phyloP scores from a whole-genome alignment of 2,797 vertebrate species.

The Percopsis omiscomaycus region DNA sequence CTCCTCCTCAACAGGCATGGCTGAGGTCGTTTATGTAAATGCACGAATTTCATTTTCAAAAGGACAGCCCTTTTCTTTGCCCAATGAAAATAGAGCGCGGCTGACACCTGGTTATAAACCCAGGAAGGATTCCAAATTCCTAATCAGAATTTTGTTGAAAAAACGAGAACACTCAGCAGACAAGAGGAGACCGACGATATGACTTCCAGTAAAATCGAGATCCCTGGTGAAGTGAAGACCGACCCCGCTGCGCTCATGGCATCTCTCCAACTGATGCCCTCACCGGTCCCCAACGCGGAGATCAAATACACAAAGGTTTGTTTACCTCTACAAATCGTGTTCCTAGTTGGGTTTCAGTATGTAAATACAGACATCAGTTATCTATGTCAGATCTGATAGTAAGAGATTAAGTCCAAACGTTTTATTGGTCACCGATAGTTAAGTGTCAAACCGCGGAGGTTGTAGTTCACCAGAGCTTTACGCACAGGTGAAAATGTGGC shows the following conservation, averaged over 20 bases:
- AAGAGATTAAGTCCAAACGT: neutral
- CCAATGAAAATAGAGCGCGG: constrained; percentile 91
- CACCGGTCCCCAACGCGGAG: constrained; percentile 92
- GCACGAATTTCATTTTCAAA: constrained; percentile 78
- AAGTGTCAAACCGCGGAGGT: constrained; percentile 7
- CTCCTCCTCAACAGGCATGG: constrained; percentile 69
- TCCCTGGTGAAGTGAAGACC: constrained; percentile 92
- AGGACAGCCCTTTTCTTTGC: constrained; percentile 87
- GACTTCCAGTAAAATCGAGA: constrained; percentile 95
- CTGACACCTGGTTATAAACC: constrained; percentile 99
- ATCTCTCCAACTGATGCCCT: constrained; percentile 94
- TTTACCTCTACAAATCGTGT: constrained; percentile 19
- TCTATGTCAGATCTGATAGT: neutral
- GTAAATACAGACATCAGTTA: neutral
- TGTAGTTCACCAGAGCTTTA: neutral
- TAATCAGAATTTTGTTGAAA: constrained; percentile 66
- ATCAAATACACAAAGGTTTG: constrained; percentile 95
- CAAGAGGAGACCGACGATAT: constrained; percentile 72
- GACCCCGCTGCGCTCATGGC: constrained; percentile 95
- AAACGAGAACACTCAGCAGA: constrained; percentile 43
- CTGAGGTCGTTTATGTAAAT: constrained; percentile 83
- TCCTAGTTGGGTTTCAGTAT: neutral
- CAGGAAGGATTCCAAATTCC: constrained; percentile 80
- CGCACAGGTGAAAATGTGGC: constrained; percentile 9
- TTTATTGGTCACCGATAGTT: constrained; percentile 19